phyloP scores from a whole-genome alignment of 92 coral and sea anemone genomes.

The Bergia sp. region DNA sequence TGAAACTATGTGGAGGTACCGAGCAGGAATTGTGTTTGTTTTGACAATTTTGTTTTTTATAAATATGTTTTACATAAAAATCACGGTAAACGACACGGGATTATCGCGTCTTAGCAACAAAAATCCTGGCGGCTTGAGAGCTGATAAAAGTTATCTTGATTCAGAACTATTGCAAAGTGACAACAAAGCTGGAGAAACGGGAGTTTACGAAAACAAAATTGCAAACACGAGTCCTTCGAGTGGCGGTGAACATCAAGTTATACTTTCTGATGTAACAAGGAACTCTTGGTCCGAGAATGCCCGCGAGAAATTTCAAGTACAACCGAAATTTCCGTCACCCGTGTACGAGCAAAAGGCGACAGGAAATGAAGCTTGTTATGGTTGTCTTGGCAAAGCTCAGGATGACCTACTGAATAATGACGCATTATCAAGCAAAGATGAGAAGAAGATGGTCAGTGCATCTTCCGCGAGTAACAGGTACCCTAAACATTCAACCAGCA shows the following conservation, averaged over 20 bases:
- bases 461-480: not conserved
- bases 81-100: not conserved
- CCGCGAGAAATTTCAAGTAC: no score
- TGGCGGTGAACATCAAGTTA: no score
- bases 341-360: not conserved
- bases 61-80: slow-evolving; percentile 9
- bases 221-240: no score
- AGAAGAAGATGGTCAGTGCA: not conserved
- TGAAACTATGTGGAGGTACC: not conserved
- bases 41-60: not conserved
- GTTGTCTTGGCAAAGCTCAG: not conserved
- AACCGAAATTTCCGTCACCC: no score
- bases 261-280: no score
- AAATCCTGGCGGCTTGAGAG: not conserved
- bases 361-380: not conserved
- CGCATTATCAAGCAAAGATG: not conserved
- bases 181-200: not conserved
- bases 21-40: not conserved
- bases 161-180: not conserved
- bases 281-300: no score
- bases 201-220: not conserved
- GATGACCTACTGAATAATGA: not conserved
- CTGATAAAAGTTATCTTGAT: not conserved
- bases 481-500: not conserved
- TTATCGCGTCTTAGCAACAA: not conserved